Conservation (phyloP, 2,113 vertebrate genomes). For the Leptobrachium ailaonicum region DNA sequence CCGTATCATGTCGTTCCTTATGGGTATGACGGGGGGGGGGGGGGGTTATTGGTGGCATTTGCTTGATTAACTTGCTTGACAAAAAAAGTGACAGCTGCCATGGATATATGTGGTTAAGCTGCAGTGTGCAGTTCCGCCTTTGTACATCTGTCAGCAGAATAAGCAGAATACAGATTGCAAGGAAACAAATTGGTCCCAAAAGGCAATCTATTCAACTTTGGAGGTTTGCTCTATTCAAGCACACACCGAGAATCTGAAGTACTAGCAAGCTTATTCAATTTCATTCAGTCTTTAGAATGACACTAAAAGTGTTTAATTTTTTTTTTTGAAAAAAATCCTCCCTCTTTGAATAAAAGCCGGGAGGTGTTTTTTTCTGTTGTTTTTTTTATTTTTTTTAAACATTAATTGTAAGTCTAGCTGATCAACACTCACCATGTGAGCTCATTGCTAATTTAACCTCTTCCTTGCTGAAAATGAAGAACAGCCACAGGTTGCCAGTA, state of each 20-base stretch:
- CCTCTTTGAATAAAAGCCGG: slow-evolving; percentile 78
- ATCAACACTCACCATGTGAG: slow-evolving; percentile 83
- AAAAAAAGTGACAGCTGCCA: slow-evolving; percentile 98
- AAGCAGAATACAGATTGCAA: slow-evolving; percentile 97
- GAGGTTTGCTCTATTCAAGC: slow-evolving; percentile 97
- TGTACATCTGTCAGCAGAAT: slow-evolving; percentile 99
- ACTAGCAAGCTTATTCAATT: slow-evolving; percentile 99
- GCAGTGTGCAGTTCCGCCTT: slow-evolving; percentile 98
- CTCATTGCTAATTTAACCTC: slow-evolving; percentile 66
- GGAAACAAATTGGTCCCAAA: slow-evolving; percentile 99
- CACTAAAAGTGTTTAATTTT: slow-evolving; percentile 99
- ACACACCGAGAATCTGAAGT: slow-evolving; percentile 96
- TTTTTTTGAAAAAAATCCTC: slow-evolving; percentile 78
- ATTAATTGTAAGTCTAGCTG: slow-evolving; percentile 85
- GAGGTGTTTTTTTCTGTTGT: slow-evolving; percentile 53
- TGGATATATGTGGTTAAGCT: slow-evolving; percentile 95
- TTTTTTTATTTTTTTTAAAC: slow-evolving; percentile 67
- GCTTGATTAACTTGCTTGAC: slow-evolving; percentile 99
- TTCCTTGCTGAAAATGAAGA: background rate
- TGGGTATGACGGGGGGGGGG: slow-evolving; percentile 64
- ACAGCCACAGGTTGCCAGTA: slow-evolving; percentile 5
- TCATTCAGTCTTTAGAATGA: slow-evolving; percentile 96
- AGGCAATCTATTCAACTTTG: slow-evolving; percentile 99
- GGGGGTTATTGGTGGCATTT: slow-evolving; percentile 99
- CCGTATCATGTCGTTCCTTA: slow-evolving; percentile 86